Base-by-base conservation (phyloP, 2,888 invertebrate genomes). In the Pandemis cinnamomeana region DNA sequence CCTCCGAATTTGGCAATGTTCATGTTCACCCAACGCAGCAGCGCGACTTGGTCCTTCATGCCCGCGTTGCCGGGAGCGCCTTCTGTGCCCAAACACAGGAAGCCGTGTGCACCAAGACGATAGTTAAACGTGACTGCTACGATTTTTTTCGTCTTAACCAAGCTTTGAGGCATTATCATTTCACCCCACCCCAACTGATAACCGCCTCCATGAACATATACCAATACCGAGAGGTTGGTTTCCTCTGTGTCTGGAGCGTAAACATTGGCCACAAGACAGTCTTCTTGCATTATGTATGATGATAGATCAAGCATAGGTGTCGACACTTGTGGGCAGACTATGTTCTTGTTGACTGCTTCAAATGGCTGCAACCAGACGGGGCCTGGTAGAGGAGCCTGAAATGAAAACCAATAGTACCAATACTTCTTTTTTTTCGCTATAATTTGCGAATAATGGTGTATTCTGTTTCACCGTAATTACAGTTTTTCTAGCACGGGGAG, bases 1-100 rank as follows among this genome's bases (percentile, higher is more conserved):
- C 91, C 91, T 11, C 89, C 88, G 63, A 89, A 91, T 2, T 71
- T 79, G 0, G 80, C 88, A 67, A 91, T 89, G 72, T 91, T 90
- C 7, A 78, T 80, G 61, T 87, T 81, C 0, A 89, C 85, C 89
- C 89, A 89, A 0, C 81, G 82, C 11, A 91, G 79, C 41, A 87
- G 76, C 0, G 87, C 86, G 0, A 91, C 83, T 78, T 89, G 89
- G 71, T 91, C 91, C 77, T 91, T 91, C 83, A 90, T 81, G 5
- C 89, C 91, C 36, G 90, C 91, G 48, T 87, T 87, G 4, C 87
- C 87, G 7, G 87, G 87, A 53, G 69, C 79, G 36, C 77, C 77
- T 61, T 85, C 77, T 0, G 86, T 86, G 2, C 86, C 86, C 3
- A 86, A 71, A 74, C 86, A 87, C 3, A 87, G 77, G 61, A 85